These are phyloP conservation scores for Diglossa brunneiventris DNA, from an alignment of 2,113 vertebrate genomes.

Conservation along the genomic window DNA sequence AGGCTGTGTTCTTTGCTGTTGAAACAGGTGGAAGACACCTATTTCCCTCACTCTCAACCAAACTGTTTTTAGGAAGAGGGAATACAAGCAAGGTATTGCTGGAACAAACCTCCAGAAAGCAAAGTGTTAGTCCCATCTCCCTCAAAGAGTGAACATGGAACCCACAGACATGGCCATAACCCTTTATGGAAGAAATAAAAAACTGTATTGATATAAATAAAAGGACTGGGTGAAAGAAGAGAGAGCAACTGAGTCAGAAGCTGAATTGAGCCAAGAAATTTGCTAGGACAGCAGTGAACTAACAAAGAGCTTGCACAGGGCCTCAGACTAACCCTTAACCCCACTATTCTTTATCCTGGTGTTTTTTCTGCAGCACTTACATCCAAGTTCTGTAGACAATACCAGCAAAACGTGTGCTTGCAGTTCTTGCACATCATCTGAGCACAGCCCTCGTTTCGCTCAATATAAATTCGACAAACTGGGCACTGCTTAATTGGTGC, in stretches of 20 bases:
- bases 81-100: background rate
- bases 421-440: constrained; percentile 99
- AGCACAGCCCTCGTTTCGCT: constrained; percentile 94
- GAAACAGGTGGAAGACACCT: background rate
- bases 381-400: constrained; percentile 93
- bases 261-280: background rate
- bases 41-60: background rate
- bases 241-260: background rate
- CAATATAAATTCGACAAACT: constrained; percentile 89
- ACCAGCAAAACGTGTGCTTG: constrained; percentile 98
- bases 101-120: background rate
- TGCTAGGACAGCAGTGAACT: background rate
- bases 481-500: constrained; percentile 92
- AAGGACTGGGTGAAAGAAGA: background rate
- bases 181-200: background rate
- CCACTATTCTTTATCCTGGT: background rate
- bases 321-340: background rate
- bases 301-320: background rate
- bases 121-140: background rate
- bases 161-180: background rate
- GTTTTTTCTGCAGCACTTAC: constrained; percentile 72
- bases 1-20: background rate
- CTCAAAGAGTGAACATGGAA: background rate
- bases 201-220: background rate
- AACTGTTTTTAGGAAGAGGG: background rate